Percentiles rank a stretch among this genome's conserved stretches.
Conservation (phyloP, 2,113 vertebrate species). For the Coracopsis vasa region DNA sequence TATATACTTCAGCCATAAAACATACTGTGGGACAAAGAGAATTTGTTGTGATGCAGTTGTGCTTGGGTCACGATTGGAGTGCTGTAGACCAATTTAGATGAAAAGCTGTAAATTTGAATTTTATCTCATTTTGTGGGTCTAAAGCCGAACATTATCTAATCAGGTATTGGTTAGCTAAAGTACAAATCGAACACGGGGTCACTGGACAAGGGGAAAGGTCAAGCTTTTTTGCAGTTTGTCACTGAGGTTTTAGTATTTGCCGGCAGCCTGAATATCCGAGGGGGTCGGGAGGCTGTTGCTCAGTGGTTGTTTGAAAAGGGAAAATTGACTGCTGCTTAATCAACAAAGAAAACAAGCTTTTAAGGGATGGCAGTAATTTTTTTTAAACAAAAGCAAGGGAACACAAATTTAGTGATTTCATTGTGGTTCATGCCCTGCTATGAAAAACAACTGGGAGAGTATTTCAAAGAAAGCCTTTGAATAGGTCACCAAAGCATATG, state of each 20-base stretch:
- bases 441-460: constrained; percentile 31
- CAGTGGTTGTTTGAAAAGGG: constrained; percentile 55
- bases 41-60: constrained; percentile 52
- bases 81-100: constrained; percentile 78
- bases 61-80: constrained; percentile 55
- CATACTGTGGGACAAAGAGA: constrained; percentile 1
- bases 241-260: constrained; percentile 76
- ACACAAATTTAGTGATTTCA: constrained; percentile 25
- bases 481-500: background rate
- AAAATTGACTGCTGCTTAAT: constrained; percentile 61
- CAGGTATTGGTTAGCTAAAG: constrained; percentile 81
- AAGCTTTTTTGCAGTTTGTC: constrained; percentile 79
- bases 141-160: constrained; percentile 80
- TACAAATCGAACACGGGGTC: constrained; percentile 82
- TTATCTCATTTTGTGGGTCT: constrained; percentile 78
- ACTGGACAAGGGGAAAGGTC: constrained; percentile 83
- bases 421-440: constrained; percentile 34
- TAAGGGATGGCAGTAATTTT: constrained; percentile 32
- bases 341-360: constrained; percentile 69
- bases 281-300: constrained; percentile 42
- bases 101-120: constrained; percentile 85
- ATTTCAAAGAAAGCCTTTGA: constrained; percentile 4
- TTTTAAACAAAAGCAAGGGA: constrained; percentile 33
- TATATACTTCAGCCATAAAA: constrained; percentile 3
- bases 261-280: constrained; percentile 61